These are phyloP conservation scores for Chroicocephalus ridibundus DNA, from an alignment of 2,113 vertebrate species.

Conservation along the genomic window DNA sequence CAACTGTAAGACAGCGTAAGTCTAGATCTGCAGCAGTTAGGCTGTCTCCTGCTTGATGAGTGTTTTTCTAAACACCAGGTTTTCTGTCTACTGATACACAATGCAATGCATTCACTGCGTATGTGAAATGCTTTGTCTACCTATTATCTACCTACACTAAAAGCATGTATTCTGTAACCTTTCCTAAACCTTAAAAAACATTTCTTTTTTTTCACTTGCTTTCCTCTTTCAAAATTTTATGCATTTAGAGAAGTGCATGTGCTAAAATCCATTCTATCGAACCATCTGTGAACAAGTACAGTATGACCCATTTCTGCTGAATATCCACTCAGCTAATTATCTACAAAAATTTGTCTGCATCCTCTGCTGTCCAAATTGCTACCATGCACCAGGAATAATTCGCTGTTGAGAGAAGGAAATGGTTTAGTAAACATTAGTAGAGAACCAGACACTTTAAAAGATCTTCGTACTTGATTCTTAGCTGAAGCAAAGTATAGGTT, in stretches of 20 bases:
- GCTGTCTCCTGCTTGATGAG: background rate
- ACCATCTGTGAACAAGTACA: conserved; percentile 39
- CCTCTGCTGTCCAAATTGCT: conserved; percentile 16
- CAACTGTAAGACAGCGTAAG: background rate
- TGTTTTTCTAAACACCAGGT: background rate
- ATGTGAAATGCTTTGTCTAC: background rate
- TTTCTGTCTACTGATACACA: background rate
- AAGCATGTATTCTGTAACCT: background rate
- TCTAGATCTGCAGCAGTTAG: background rate
- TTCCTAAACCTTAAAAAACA: background rate
- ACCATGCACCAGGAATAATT: conserved; percentile 12
- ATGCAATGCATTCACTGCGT: background rate
- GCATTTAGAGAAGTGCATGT: background rate
- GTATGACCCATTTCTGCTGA: conserved; percentile 51
- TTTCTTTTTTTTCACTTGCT: background rate
- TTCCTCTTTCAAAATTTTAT: background rate
- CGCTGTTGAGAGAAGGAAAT: conserved; percentile 17
- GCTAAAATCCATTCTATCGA: conserved; percentile 27
- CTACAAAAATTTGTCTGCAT: conserved; percentile 1
- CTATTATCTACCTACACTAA: background rate
- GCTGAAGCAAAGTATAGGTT: background rate
- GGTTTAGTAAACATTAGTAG: conserved; percentile 2
- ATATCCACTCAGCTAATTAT: conserved; percentile 47
- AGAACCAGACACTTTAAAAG: background rate
- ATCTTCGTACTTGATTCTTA: conserved; percentile 1